Percentiles rank a stretch among this genome's conserved stretches.
phyloP scores from a whole-genome alignment of 2,797 vertebrate species.

The Adrianichthys oophorus region DNA sequence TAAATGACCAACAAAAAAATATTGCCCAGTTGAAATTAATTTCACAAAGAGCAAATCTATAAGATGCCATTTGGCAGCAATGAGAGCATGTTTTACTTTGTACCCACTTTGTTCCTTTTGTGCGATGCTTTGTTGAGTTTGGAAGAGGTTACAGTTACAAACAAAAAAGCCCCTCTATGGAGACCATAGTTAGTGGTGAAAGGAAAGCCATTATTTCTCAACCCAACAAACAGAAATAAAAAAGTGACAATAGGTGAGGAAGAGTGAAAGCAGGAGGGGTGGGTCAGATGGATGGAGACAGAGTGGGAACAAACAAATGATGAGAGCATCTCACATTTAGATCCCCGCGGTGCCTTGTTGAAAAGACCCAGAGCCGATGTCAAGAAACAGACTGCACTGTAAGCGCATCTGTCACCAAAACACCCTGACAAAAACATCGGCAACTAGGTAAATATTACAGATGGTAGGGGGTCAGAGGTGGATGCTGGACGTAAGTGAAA shows the following conservation, averaged over 20 bases:
- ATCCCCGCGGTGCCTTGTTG: constrained; percentile 58
- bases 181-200: constrained; percentile 24
- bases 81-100: constrained; percentile 7
- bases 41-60: too few relatives aligned
- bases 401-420: constrained; percentile 60
- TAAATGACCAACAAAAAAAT: too few relatives aligned
- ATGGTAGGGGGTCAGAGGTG: constrained; percentile 66
- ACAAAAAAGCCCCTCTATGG: constrained; percentile 18
- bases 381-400: constrained; percentile 66
- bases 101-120: background rate
- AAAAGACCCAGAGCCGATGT: constrained; percentile 68
- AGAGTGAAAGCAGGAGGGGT: constrained; percentile 34
- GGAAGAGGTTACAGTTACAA: constrained; percentile 4
- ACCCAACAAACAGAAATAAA: constrained; percentile 10
- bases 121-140: constrained; percentile 3
- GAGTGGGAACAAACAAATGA: constrained; percentile 56
- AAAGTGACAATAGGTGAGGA: constrained; percentile 36
- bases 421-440: constrained; percentile 69
- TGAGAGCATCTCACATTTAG: constrained; percentile 52
- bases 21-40: too few relatives aligned
- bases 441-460: constrained; percentile 76
- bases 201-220: constrained; percentile 36
- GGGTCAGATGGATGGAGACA: constrained; percentile 40
- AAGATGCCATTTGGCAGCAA: background rate
- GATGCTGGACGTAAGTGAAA: constrained; percentile 76